Conservation (phyloP, 2,113 vertebrate species). For the Zingel zingel region DNA sequence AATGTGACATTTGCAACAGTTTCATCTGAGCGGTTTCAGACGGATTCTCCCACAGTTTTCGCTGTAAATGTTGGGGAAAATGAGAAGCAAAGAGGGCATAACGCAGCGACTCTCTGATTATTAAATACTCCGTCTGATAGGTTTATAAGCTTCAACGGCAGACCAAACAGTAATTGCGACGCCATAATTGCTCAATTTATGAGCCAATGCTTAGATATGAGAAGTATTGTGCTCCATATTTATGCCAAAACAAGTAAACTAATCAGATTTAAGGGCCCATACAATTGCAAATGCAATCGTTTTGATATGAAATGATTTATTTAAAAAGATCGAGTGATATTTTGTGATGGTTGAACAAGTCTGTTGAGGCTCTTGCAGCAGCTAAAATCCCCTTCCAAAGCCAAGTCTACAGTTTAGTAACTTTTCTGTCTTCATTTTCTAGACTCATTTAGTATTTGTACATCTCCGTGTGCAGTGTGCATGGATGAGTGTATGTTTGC, state of each 20-base stretch:
- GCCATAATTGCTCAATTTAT: slow-evolving; percentile 72
- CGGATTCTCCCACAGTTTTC: slow-evolving; percentile 54
- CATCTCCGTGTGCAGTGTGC: neutral
- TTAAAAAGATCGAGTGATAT: slow-evolving; percentile 61
- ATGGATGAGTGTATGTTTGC: slow-evolving; percentile 14
- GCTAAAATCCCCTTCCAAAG: slow-evolving; percentile 38
- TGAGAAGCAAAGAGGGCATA: slow-evolving; percentile 72
- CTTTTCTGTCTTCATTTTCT: slow-evolving; percentile 35
- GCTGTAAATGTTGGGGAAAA: slow-evolving; percentile 75
- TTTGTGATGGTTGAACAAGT: slow-evolving; percentile 62
- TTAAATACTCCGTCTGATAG: slow-evolving; percentile 68
- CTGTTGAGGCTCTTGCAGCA: slow-evolving; percentile 25
- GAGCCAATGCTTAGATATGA: slow-evolving; percentile 68
- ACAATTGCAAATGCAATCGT: slow-evolving; percentile 53
- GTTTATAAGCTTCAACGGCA: slow-evolving; percentile 65
- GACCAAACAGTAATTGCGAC: slow-evolving; percentile 72
- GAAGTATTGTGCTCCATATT: slow-evolving; percentile 52
- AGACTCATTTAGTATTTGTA: slow-evolving; percentile 17
- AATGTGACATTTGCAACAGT: slow-evolving; percentile 14
- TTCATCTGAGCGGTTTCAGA: slow-evolving; percentile 37
- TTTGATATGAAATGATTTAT: slow-evolving; percentile 64
- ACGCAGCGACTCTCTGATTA: slow-evolving; percentile 54
- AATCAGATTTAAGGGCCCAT: slow-evolving; percentile 75
- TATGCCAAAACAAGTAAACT: slow-evolving; percentile 77
- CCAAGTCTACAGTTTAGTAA: slow-evolving; percentile 47